Evolutionary conservation across 1,140 invertebrate genomes (phyloP), one percentile per base, ranked within the genome.

Genomic region (Caenorhabditis inopinata): DNA sequence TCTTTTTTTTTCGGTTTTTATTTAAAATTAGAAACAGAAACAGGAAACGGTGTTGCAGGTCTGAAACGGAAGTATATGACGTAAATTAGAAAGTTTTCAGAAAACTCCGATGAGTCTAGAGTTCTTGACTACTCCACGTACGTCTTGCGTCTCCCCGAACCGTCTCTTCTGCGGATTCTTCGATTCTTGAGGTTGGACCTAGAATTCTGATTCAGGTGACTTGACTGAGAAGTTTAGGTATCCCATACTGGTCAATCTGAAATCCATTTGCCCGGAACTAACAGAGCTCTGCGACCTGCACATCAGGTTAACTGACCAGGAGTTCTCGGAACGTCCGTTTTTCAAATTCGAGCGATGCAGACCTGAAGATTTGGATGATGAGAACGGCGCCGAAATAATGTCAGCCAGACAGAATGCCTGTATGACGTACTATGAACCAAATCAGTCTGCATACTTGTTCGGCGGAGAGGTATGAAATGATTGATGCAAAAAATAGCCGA

Each of bases 1-100:
- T n/a, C n/a, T n/a, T n/a, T n/a, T n/a, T n/a, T 42, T 68, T 68
- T 68, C 58, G 32, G 58, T 42, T 68, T 68, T 68, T 32, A 58
- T n/a, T n/a, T n/a, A n/a, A n/a, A n/a, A n/a, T n/a, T n/a, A n/a
- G n/a, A n/a, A n/a, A n/a, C n/a, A n/a, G n/a, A 32, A 68, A 68
- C 58, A 68, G 58, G 58, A 68, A 68, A 38, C 12, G n/a, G n/a
- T n/a, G n/a, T n/a, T n/a, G n/a, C n/a, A n/a, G n/a, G n/a, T n/a
- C n/a, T n/a, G n/a, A n/a, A n/a, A n/a, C n/a, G n/a, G n/a, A n/a
- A n/a, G n/a, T n/a, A n/a, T n/a, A n/a, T n/a, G n/a, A n/a, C n/a
- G n/a, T n/a, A n/a, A n/a, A n/a, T n/a, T n/a, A n/a, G n/a, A n/a
- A n/a, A n/a, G n/a, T n/a, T n/a, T n/a, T n/a, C n/a, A n/a, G n/a